phyloP scores from a whole-genome alignment of 2,888 invertebrate species.

The Andrena praecox region DNA sequence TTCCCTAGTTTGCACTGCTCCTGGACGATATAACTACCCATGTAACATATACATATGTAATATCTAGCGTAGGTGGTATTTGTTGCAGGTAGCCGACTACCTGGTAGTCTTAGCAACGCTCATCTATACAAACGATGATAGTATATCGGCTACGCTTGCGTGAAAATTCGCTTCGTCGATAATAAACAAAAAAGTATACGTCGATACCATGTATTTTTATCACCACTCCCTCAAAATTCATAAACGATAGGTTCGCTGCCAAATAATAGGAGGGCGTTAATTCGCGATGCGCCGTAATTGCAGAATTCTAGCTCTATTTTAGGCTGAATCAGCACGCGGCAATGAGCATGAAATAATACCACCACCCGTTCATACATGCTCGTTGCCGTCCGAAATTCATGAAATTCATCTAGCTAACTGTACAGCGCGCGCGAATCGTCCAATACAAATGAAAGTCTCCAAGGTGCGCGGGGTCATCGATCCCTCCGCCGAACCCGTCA shows the following conservation, averaged over 20 bases:
- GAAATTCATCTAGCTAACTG: not conserved
- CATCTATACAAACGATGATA: constrained; percentile 61
- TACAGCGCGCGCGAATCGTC: not conserved
- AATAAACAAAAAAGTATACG: constrained; percentile 18
- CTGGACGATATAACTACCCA: constrained; percentile 42
- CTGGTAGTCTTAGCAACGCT: constrained; percentile 71
- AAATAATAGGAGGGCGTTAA: not conserved
- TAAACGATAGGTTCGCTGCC: not conserved
- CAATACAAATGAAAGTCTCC: not conserved
- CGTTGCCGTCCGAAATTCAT: not conserved
- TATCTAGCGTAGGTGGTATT: constrained; percentile 32
- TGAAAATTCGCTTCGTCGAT: constrained; percentile 60
- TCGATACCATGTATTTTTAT: not conserved
- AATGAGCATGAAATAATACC: not conserved
- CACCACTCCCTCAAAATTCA: not conserved
- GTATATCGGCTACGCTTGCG: constrained; percentile 65
- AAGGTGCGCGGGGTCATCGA: not conserved
- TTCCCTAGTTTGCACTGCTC: constrained; percentile 49
- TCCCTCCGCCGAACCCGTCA: not conserved
- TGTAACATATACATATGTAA: constrained; percentile 46
- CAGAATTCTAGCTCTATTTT: constrained; percentile 40
- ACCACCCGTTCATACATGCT: not conserved
- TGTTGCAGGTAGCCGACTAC: constrained; percentile 46
- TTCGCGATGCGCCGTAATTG: not conserved
- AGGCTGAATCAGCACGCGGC: constrained; percentile 9